Conservation (phyloP, 2,888 invertebrate genomes). For the Apodemia zela region DNA sequence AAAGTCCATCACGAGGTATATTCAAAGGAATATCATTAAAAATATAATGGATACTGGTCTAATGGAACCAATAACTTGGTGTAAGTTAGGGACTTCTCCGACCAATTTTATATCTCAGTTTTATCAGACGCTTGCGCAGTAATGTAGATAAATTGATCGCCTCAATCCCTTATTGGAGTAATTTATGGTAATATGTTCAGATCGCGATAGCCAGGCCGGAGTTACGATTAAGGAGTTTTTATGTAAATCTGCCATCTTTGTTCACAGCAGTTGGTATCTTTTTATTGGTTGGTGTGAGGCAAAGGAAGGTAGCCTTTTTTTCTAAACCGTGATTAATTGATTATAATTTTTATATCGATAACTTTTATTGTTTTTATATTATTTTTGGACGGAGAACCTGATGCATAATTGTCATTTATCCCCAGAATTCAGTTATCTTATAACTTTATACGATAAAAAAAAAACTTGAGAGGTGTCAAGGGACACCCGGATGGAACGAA, state of each 20-base stretch:
- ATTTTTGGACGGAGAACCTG: background rate
- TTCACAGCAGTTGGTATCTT: conserved; percentile 56
- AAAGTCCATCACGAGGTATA: conserved; percentile 22
- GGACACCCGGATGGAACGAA: too few species aligned
- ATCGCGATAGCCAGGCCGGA: conserved; percentile 61
- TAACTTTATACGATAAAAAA: too few species aligned
- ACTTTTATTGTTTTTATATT: background rate
- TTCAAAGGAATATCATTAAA: conserved; percentile 24
- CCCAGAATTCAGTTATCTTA: too few species aligned
- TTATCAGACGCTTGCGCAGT: conserved; percentile 54
- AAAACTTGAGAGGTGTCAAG: too few species aligned
- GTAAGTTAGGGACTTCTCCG: conserved; percentile 40
- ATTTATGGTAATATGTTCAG: conserved; percentile 68
- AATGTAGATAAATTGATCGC: conserved; percentile 65
- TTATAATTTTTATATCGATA: background rate
- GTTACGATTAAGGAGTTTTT: conserved; percentile 75
- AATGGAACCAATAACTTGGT: conserved; percentile 52
- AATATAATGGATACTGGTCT: conserved; percentile 33
- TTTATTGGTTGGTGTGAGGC: conserved; percentile 30
- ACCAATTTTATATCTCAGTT: conserved; percentile 35
- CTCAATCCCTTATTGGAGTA: conserved; percentile 63
- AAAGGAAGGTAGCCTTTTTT: conserved; percentile 13
- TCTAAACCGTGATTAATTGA: background rate
- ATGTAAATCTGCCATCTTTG: conserved; percentile 72
- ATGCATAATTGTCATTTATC: background rate